These are phyloP conservation scores for Casuarius casuarius DNA, from an alignment of 2,113 vertebrate species.

Conservation along the genomic window DNA sequence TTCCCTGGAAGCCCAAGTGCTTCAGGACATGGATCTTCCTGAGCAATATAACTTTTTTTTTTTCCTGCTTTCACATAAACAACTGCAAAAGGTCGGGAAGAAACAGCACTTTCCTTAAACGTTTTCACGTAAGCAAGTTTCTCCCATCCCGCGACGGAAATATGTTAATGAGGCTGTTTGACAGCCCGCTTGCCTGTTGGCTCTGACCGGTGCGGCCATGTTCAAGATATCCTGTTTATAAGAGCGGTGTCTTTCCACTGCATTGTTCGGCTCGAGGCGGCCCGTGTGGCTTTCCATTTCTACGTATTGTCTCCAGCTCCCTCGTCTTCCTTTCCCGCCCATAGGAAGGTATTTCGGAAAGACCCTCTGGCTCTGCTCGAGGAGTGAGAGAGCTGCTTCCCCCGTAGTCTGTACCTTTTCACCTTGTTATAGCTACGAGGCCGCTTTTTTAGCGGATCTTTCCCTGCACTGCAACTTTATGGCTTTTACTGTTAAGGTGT, in stretches of 20 bases:
- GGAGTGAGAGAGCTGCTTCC: not conserved
- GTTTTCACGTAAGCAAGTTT: not conserved
- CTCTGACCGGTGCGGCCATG: conserved; percentile 39
- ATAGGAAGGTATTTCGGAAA: not conserved
- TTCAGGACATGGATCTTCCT: not conserved
- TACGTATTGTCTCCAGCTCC: not conserved
- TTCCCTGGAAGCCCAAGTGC: not conserved
- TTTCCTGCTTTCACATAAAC: not conserved
- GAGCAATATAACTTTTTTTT: not conserved
- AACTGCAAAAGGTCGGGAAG: not conserved
- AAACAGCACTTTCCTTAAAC: not conserved
- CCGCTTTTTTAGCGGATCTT: not conserved
- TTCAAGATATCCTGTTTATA: conserved; percentile 71
- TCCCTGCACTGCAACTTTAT: not conserved
- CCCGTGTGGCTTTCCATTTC: conserved; percentile 54
- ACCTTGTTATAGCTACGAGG: fast-evolving
- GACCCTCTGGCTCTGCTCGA: not conserved
- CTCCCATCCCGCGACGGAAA: not conserved
- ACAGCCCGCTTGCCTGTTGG: conserved; percentile 17
- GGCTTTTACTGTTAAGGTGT: not conserved
- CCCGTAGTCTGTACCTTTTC: not conserved
- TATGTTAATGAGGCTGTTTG: not conserved
- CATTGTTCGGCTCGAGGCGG: conserved; percentile 58
- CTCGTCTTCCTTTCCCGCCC: conserved; percentile 6
- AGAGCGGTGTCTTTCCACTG: conserved; percentile 1